Evolutionary conservation across 92 coral and sea anemone genomes (phyloP), one percentile per base, ranked within the genome.

Genomic region (Bergia sp.): DNA sequence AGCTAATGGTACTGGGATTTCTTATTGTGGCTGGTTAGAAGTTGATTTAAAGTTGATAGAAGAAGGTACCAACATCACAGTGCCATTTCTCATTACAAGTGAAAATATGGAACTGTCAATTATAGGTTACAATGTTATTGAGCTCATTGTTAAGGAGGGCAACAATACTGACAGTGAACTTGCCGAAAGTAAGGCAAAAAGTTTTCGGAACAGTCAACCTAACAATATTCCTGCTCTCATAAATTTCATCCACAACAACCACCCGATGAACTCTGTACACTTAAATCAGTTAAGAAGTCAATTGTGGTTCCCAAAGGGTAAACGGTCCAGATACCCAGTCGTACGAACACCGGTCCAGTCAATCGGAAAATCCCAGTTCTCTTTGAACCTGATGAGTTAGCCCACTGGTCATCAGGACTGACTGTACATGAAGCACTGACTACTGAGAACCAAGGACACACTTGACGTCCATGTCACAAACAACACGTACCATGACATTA

Each of bases 331-430:
- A 73, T 86, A 44, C 64, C 77, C 18, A 86, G 93, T 77, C 91
- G 89, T 91, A 91, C 81, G 21, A 91, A 91, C 79, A 88, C 93
- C 2, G 93, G 91, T 21, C 91, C 93, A 20, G 49, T 82, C 69
- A 79, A 50, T 8, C 89, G 75, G 29, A 61, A 55, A 36, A 90
- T 89, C 29, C 90, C 90, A 41, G 92, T 86, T 57, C 66, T 90
- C 37, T 91, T 91, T 83, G 93, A 91, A 66, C 91, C 91, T 42
- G 84, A 91, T 72, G 90, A 91, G 38, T 69, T 61, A 73, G 72
- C 82, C 40, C 78, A 66, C 45, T 87, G 90, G 90, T 88, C 90
- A 0, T 71, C 76, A 11, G 75, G 75, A 6, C 75, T 71, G 75
- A 71, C 39, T 5, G 75, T 71, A 41, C 89, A 85, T 36, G 86